A percentile compares a stretch with the other conserved stretches of the same genome.
phyloP scores from a whole-genome alignment of 2,888 invertebrate genomes.

The Eugnorisma glareosa region DNA sequence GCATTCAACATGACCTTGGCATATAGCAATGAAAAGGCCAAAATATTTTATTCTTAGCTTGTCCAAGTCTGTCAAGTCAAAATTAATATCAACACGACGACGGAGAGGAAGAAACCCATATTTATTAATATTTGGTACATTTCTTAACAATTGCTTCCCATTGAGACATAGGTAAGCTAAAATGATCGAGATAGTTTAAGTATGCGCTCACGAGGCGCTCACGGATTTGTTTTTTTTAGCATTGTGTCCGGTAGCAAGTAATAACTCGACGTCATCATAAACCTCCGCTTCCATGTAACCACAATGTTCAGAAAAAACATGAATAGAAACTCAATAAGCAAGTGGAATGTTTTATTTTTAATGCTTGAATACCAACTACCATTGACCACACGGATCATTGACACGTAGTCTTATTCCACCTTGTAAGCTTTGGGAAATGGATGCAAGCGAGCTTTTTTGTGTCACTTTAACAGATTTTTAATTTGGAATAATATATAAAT shows the following conservation, averaged over 20 bases:
- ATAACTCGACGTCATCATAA: conserved; percentile 15
- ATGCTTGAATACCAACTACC: conserved; percentile 10
- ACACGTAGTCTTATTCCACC: conserved; percentile 27
- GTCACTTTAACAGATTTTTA: not conserved
- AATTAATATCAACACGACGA: not conserved
- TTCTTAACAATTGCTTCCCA: not conserved
- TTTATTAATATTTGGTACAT: not conserved
- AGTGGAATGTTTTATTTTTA: conserved; percentile 31
- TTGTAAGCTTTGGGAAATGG: conserved; percentile 26
- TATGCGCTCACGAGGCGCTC: conserved; percentile 4
- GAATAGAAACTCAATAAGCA: conserved; percentile 6
- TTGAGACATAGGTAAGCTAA: not conserved
- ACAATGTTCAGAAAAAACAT: conserved; percentile 45
- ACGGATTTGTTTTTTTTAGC: conserved; percentile 24
- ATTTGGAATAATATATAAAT: not conserved
- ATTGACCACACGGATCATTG: conserved; percentile 53
- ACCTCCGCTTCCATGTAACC: conserved; percentile 33
- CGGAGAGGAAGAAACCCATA: not conserved
- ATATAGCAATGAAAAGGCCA: not conserved
- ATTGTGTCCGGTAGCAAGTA: conserved; percentile 30
- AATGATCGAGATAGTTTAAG: not conserved
- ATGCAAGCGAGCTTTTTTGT: conserved; percentile 31
- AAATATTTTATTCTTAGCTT: not conserved
- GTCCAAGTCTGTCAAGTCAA: not conserved
- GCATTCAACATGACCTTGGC: no score